Base-by-base conservation (phyloP, 2,113 vertebrate species). In the Vulpes lagopus region DNA sequence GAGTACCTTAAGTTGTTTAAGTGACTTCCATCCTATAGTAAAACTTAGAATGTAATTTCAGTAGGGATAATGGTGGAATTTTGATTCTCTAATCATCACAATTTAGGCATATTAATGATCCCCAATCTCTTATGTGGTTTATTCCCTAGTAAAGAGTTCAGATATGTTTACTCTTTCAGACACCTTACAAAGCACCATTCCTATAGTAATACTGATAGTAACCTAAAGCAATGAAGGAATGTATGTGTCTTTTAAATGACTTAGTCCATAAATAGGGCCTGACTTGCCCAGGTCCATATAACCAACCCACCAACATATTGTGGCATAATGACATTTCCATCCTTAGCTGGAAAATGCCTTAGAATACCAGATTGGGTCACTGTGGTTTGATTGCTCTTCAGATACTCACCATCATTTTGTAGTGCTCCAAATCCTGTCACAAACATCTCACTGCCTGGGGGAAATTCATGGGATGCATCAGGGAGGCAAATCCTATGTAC, bases 401-500 rank as follows among this genome's bases (percentile, higher is more conserved):
- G 71, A 85, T 80, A 25, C 97, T 96, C 81, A 98, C 97, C 97
- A 65, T 98, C 96, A 78, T 93, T 83, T 83, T 88, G 85, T 4
- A 91, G 4, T 9, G 99, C 99, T 8, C 99, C 99, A 99, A 99
- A 99, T 69, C 99, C 99, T 0, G 99, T 99, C 98, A 99, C 98
- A 98, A 97, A 99, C 98, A 8, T 79, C 55, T 23, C 84, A 87
- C 1, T 98, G 14, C 97, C 99, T 5, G 62, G 0, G 0, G 94
- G 95, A 78, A 99, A 99, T 5, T 97, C 60, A 19, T 99, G 98
- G 4, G 98, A 97, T 8, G 98, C 2, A 14, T 98, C 85, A 0
- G 99, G 99, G 55, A 99, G 80, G 97, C 99, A 99, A 97, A 99
- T 97, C 96, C 99, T 99, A 30, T 80, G 97, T 92, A 99, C 99